Evolutionary conservation across 2,888 invertebrate species (phyloP).

Genomic region (Drosophila subsilvestris): DNA sequence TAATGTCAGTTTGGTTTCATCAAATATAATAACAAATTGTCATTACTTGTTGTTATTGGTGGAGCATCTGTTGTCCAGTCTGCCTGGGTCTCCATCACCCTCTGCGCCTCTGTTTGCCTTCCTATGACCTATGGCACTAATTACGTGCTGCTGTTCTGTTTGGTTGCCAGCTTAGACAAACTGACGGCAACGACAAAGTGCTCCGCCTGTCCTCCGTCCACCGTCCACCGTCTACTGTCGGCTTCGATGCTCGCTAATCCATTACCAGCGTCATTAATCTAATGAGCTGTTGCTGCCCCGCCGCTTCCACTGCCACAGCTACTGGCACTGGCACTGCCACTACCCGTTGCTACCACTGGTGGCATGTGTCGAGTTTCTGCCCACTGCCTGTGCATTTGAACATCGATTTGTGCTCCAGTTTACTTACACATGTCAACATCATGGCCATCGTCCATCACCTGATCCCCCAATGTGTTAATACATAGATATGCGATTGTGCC

Average conservation of each 20-base stretch:
- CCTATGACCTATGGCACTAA: slow-evolving; percentile 69
- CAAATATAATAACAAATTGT: slow-evolving; percentile 21
- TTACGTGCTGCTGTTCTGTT: slow-evolving; percentile 63
- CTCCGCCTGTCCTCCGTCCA: slow-evolving; percentile 45
- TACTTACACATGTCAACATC: slow-evolving; percentile 64
- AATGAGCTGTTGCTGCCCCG: slow-evolving; percentile 64
- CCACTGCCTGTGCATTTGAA: slow-evolving; percentile 25
- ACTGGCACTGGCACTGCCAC: slow-evolving; percentile 3
- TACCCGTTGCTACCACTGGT: slow-evolving; percentile 37
- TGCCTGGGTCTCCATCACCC: slow-evolving; percentile 7
- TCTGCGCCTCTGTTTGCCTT: not conserved
- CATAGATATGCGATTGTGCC: slow-evolving; percentile 46
- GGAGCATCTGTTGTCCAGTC: slow-evolving; percentile 34
- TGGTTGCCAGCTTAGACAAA: slow-evolving; percentile 59
- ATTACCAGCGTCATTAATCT: slow-evolving; percentile 79
- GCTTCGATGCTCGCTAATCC: slow-evolving; percentile 70
- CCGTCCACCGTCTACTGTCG: slow-evolving; percentile 26
- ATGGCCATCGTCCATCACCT: slow-evolving; percentile 58
- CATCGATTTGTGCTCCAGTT: slow-evolving; percentile 51
- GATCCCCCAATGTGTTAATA: slow-evolving; percentile 59
- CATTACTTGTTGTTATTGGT: slow-evolving; percentile 4
- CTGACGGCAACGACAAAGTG: slow-evolving; percentile 62
- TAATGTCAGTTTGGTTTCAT: slow-evolving; percentile 28
- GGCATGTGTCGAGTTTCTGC: slow-evolving; percentile 51
- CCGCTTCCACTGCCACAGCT: slow-evolving; percentile 24